phyloP scores from a whole-genome alignment of 30 jellyfish, hydroid and myxozoan genomes.

The Sanderia malayensis region DNA sequence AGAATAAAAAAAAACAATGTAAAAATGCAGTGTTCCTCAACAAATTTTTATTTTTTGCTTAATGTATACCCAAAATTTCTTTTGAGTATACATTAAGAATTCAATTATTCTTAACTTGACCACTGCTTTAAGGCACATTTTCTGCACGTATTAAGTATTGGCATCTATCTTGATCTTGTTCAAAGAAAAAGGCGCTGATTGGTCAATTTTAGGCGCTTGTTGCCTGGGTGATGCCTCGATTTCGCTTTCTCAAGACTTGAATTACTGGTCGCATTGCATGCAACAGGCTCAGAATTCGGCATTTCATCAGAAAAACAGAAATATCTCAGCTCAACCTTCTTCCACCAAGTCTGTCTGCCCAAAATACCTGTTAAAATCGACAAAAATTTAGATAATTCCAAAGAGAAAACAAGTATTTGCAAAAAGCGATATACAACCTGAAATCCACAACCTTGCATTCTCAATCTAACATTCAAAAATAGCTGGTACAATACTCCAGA shows the following conservation, averaged over 20 bases:
- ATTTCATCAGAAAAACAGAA: no score
- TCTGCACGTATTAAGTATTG: no score
- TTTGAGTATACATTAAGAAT: no score
- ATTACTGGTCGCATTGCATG: not conserved
- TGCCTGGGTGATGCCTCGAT: not conserved
- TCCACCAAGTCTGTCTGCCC: constrained; percentile 57
- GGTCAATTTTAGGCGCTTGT: not conserved
- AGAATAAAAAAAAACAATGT: no score
- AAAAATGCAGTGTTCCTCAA: no score
- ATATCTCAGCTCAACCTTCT: constrained; percentile 12
- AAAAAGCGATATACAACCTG: not conserved
- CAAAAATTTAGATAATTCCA: not conserved
- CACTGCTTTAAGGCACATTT: no score
- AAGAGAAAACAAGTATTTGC: not conserved
- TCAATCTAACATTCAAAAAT: not conserved
- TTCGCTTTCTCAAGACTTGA: not conserved
- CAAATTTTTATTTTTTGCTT: no score
- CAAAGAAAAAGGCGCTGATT: no score
- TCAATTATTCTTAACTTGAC: no score
- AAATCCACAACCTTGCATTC: not conserved
- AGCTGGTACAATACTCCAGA: not conserved
- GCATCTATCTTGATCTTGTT: no score
- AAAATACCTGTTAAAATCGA: constrained; percentile 24
- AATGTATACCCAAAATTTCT: no score
- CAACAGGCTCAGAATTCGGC: no score